These are phyloP conservation scores for Proisotoma minuta DNA, from an alignment of 2,888 invertebrate species.

Conservation along the genomic window DNA sequence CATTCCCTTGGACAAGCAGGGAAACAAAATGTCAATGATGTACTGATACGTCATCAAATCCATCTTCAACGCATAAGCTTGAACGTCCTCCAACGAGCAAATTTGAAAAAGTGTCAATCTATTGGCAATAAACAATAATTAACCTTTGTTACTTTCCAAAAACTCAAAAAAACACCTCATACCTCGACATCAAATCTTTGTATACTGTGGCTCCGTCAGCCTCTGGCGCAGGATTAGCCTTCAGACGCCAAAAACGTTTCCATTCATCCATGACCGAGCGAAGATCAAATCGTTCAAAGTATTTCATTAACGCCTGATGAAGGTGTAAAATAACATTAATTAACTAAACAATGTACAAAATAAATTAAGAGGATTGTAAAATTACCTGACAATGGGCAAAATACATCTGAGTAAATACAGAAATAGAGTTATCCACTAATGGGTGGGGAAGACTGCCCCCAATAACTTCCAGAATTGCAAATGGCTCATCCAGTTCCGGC, in stretches of 20 bases:
- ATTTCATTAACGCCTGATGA: background rate
- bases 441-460: conserved; percentile 9
- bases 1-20: conserved; percentile 18
- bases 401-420: conserved; percentile 20
- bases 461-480: conserved; percentile 8
- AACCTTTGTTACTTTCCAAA: no score
- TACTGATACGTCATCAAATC: conserved; percentile 25
- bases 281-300: conserved; percentile 7
- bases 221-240: background rate
- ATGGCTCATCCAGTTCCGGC: background rate
- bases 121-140: background rate
- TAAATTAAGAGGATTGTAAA: background rate
- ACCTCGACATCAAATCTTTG: conserved; percentile 14
- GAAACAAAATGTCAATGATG: conserved; percentile 23
- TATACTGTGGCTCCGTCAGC: conserved; percentile 12
- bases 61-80: conserved; percentile 16
- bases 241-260: conserved; percentile 7
- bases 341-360: background rate
- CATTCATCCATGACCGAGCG: background rate
- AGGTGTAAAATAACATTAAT: conserved; percentile 2
- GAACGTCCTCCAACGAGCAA: conserved; percentile 18
- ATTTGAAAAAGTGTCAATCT: conserved; percentile 25
- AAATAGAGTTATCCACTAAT: conserved; percentile 6
- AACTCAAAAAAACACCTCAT: conserved; percentile 1
- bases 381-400: conserved; percentile 21